Percentiles rank a stretch among this genome's conserved stretches.
Conservation (phyloP, 2,113 vertebrate species). For the Acrocephalus kingi region DNA sequence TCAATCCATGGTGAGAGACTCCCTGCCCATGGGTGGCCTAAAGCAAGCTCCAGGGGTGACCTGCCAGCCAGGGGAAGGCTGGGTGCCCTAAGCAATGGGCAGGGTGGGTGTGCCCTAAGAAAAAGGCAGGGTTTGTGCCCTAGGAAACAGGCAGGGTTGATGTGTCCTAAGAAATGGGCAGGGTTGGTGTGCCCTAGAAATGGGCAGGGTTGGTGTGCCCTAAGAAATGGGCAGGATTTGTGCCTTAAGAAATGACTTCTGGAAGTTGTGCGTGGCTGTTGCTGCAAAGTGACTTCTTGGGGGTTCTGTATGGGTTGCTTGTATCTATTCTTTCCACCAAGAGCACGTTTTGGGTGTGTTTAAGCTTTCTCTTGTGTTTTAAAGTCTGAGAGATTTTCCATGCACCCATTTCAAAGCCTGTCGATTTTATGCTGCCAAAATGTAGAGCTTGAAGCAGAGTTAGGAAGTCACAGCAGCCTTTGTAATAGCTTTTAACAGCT, state of each 20-base stretch:
- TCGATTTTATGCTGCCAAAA: neutral
- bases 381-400: conserved; percentile 26
- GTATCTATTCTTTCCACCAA: neutral
- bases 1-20: neutral
- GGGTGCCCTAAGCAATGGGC: neutral
- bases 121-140: neutral
- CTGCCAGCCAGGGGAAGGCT: neutral
- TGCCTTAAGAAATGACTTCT: neutral
- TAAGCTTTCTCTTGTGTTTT: neutral
- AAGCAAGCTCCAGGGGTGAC: neutral
- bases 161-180: neutral
- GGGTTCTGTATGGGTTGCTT: neutral
- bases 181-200: neutral
- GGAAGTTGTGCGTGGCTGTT: neutral
- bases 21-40: neutral
- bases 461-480: conserved; percentile 34
- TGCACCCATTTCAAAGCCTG: neutral
- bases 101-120: neutral
- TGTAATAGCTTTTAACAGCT: conserved; percentile 43
- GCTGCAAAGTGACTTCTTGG: neutral
- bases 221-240: neutral
- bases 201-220: neutral
- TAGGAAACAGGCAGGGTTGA: neutral
- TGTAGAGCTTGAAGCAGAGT: neutral
- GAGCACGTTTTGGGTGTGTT: neutral